Evolutionary conservation across 2,113 vertebrate species (phyloP).

Genomic region (Microcebus jonahi): DNA sequence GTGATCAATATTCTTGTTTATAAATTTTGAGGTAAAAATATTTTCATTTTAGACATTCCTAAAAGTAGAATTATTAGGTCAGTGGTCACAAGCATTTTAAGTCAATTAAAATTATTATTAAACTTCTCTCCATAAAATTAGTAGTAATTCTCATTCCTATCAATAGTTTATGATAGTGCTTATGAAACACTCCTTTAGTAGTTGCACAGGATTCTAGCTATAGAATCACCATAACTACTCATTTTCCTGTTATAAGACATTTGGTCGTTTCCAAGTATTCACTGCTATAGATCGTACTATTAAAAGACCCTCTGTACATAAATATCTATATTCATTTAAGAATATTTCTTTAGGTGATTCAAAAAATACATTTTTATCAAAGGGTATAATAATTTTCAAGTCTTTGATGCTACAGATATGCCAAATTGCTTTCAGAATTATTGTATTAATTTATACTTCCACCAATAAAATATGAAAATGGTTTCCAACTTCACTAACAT

Average conservation of each 20-base stretch:
- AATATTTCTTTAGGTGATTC: constrained; percentile 1
- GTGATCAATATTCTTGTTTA: background rate
- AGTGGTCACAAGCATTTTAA: background rate
- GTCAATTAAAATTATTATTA: constrained; percentile 34
- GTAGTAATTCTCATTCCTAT: background rate
- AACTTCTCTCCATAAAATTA: background rate
- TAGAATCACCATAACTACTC: background rate
- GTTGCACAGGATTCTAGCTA: background rate
- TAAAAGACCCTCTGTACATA: background rate
- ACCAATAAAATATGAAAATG: background rate
- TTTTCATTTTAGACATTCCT: constrained; percentile 1
- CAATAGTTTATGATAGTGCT: background rate
- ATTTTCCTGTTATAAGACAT: background rate
- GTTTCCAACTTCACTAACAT: background rate
- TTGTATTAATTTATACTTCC: background rate
- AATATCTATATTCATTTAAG: background rate
- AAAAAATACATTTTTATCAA: background rate
- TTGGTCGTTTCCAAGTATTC: background rate
- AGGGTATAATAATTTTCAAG: background rate
- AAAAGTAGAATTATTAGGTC: constrained; percentile 1
- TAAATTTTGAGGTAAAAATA: background rate
- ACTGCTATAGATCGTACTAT: background rate
- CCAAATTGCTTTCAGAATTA: background rate
- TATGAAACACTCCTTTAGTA: background rate
- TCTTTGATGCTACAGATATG: background rate